Conservation (phyloP, 2,113 vertebrate species). For the Paraplagusia blochii region DNA sequence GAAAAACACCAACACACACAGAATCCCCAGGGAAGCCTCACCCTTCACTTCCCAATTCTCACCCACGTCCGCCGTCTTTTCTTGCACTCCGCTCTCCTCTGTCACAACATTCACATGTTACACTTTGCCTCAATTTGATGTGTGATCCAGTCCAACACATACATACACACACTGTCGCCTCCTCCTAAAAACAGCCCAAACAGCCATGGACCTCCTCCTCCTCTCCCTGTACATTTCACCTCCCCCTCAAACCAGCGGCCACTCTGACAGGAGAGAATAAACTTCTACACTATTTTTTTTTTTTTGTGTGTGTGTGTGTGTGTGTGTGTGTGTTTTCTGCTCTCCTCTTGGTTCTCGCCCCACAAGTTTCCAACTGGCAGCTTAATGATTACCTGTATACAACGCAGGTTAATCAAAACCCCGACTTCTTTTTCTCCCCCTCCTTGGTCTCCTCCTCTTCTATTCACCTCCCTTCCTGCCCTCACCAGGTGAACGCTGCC, state of each 20-base stretch:
- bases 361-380: conserved; percentile 72
- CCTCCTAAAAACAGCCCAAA: conserved; percentile 26
- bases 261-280: conserved; percentile 60
- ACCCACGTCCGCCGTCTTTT: conserved; percentile 71
- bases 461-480: conserved; percentile 45
- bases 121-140: conserved; percentile 79
- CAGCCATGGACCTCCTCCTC: conserved; percentile 38
- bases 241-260: conserved; percentile 49
- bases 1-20: conserved; percentile 3
- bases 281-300: conserved; percentile 58
- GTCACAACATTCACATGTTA: conserved; percentile 77
- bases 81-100: conserved; percentile 65
- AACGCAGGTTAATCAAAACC: conserved; percentile 72
- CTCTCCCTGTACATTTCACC: conserved; percentile 37
- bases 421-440: conserved; percentile 30
- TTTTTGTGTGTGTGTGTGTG: conserved; percentile 52
- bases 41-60: conserved; percentile 73
- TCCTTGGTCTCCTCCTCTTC: conserved; percentile 26
- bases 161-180: conserved; percentile 26
- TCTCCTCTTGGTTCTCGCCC: conserved; percentile 62
- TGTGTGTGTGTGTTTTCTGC: too few relatives aligned
- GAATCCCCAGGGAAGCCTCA: conserved; percentile 63
- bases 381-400: conserved; percentile 75
- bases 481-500: conserved; percentile 71
- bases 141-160: conserved; percentile 70